Conservation (phyloP, 2,113 vertebrate genomes). For the Cheirogaleus medius region DNA sequence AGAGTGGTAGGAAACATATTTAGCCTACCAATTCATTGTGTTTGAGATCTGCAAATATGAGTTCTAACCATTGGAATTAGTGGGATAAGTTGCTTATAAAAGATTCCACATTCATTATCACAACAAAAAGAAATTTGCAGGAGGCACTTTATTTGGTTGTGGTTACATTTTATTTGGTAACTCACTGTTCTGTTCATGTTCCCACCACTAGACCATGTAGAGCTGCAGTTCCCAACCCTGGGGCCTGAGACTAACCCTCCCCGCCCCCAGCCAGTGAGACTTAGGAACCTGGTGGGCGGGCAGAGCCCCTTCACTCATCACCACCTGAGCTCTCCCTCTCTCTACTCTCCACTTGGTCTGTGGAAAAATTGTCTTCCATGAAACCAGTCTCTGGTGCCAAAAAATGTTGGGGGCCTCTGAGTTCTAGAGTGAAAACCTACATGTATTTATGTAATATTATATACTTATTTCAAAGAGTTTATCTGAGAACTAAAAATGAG, state of each 20-base stretch:
- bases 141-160: slow-evolving; percentile 37
- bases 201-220: not conserved
- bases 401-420: too few relatives aligned
- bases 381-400: too few relatives aligned
- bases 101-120: not conserved
- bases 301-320: too few relatives aligned
- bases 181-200: slow-evolving; percentile 38
- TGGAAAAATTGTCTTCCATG: too few relatives aligned
- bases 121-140: not conserved
- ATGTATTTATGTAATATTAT: not conserved
- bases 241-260: not conserved
- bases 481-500: not conserved
- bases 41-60: slow-evolving; percentile 1
- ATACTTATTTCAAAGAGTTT: slow-evolving; percentile 15
- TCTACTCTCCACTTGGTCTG: too few relatives aligned
- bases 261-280: too few relatives aligned
- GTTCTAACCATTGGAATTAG: slow-evolving; percentile 11
- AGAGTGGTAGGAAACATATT: slow-evolving; percentile 17
- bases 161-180: slow-evolving; percentile 39
- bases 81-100: slow-evolving; percentile 36
- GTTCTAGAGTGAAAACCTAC: not conserved
- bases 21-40: slow-evolving; percentile 2
- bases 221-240: not conserved
- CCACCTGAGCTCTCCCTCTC: too few relatives aligned
- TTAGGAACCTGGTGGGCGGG: too few relatives aligned